Base-by-base conservation (phyloP, 2,888 invertebrate genomes). In the Parnassius mnemosyne region DNA sequence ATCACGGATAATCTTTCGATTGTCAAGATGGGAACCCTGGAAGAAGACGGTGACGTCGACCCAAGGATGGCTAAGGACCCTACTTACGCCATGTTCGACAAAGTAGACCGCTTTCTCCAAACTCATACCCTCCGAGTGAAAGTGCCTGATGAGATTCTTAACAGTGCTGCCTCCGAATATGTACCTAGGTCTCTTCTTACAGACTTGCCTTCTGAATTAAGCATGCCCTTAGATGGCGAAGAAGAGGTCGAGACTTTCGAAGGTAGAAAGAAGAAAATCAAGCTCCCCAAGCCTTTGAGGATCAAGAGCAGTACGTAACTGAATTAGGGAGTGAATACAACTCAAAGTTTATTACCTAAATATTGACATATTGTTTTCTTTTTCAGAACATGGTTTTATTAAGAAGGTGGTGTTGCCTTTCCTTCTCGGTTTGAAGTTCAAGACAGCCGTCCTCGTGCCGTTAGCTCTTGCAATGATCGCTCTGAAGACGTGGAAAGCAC, bases 401-500 rank as follows among this genome's bases (percentile, higher is more conserved):
- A 96, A 96, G 90, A 96, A 96, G 86, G 95, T 97, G 57, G 92
- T 97, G 78, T 93, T 97, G 72, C 97, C 97, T 53, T 97, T 97
- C 93, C 92, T 97, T 62, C 90, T 97, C 71, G 97, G 97, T 67
- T 89, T 97, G 68, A 97, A 97, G 84, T 95, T 97, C 92, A 97
- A 97, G 86, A 95, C 96, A 57, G 95, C 96, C 20, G 95, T 96
- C 43, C 83, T 97, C 73, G 96, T 96, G 51, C 97, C 97, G 0
- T 84, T 97, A 66, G 96, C 96, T 12, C 92, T 97, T 63, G 95
- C 96, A 46, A 87, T 97, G 64, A 97, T 97, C 75, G 97, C 97
- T 0, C 90, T 97, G 62, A 97, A 97, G 85, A 96, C 97, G 13
- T 97, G 97, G 97, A 97, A 97, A 83, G 97, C 97, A 51, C 90